Evolutionary conservation across 2,888 invertebrate species (phyloP).

Genomic region (Craniophora ligustri): DNA sequence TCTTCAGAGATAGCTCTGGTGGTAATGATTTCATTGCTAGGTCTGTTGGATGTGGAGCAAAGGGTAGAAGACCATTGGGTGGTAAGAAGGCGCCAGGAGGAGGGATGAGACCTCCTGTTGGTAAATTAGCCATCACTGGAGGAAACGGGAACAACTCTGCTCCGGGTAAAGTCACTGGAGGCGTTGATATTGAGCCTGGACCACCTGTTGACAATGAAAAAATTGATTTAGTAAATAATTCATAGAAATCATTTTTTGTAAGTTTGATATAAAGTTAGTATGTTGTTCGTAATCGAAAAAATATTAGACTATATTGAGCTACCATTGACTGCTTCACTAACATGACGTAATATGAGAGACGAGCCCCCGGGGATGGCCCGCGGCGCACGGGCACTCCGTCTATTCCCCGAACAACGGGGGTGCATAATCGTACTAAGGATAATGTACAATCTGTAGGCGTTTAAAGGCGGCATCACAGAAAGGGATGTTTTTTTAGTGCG

Average conservation of each 20-base stretch:
- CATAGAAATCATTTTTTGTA: not conserved
- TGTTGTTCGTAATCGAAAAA: constrained; percentile 23
- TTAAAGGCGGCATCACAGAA: constrained; percentile 88
- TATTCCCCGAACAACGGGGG: constrained; percentile 87
- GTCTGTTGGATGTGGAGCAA: constrained; percentile 86
- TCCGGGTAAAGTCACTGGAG: constrained; percentile 78
- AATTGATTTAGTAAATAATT: constrained; percentile 11
- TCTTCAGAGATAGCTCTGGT: constrained; percentile 84
- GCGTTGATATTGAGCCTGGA: constrained; percentile 73
- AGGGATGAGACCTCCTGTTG: constrained; percentile 86
- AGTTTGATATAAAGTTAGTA: not conserved
- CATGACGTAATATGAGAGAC: constrained; percentile 87
- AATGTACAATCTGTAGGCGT: constrained; percentile 89
- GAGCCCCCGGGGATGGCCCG: constrained; percentile 78
- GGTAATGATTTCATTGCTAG: constrained; percentile 83
- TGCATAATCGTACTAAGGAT: constrained; percentile 89
- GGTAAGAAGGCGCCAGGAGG: constrained; percentile 89
- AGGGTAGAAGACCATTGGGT: constrained; percentile 86
- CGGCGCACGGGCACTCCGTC: constrained; percentile 82
- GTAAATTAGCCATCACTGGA: constrained; percentile 78
- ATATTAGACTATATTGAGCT: constrained; percentile 49
- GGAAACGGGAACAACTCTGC: constrained; percentile 83
- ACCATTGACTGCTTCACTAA: constrained; percentile 71
- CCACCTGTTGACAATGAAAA: constrained; percentile 82
- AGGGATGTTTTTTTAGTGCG: constrained; percentile 88